Evolutionary conservation across 2,113 vertebrate genomes (phyloP), one percentile per base, ranked within the genome.

Genomic region (Paraplagusia blochii): DNA sequence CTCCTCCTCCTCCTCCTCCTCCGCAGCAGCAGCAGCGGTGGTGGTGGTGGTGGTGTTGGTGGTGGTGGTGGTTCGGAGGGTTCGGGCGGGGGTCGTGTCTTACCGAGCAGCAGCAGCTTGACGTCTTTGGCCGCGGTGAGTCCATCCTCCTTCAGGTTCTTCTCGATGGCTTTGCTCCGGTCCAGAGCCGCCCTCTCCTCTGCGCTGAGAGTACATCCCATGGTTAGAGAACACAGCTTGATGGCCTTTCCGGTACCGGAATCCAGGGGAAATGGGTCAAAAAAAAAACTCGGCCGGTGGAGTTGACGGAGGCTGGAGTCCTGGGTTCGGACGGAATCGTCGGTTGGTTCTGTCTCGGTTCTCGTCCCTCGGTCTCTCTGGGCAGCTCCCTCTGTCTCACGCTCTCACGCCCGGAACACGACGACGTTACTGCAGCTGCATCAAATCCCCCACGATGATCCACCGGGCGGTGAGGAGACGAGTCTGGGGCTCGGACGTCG

Each of bases 141-240:
- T 36, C 95, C 95, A 76, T 98, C 95, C 82, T 98, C 95, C 86
- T 97, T 97, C 53, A 98, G 94, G 88, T 95, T 96, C 79, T 96
- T 97, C 87, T 97, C 95, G 88, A 96, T 96, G 77, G 94, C 95
- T 91, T 95, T 96, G 94, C 93, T 97, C 84, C 94, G 90, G 79
- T 95, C 95, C 86, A 96, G 88, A 91, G 95, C 95, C 79, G 92
- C 94, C 87, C 95, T 88, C 89, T 97, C 95, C 90, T 97, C 95
- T 66, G 94, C 95, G 90, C 95, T 97, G 88, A 98, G 90, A 79
- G 95, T 96, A 93, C 95, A 98, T 92, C 95, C 95, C 95, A 98
- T 85, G 81, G 74, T 69, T 73, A 85, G 66, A 69, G 86, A 86
- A 74, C 81, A 81, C 84, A 85, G 85, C 86, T 85, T 88, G 86